Conservation (phyloP, 2,113 vertebrate species). For the Phodopus roborovskii region DNA sequence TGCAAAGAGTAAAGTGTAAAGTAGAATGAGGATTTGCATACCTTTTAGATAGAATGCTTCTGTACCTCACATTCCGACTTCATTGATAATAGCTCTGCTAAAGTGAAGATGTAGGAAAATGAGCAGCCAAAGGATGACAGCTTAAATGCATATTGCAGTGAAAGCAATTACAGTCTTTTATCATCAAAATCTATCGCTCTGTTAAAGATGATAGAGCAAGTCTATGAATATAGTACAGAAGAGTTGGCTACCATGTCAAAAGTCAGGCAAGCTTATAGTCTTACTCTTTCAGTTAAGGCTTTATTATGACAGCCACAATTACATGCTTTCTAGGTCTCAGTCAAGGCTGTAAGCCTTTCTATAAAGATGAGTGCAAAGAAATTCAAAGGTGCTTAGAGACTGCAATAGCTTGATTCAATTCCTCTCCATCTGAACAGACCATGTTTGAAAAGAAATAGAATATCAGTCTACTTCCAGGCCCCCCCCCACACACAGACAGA, state of each 20-base stretch:
- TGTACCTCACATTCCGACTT: not conserved
- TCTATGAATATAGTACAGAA: not conserved
- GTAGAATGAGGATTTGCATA: not conserved
- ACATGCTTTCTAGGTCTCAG: slow-evolving; percentile 60
- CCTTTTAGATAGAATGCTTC: slow-evolving; percentile 38
- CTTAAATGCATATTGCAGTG: slow-evolving; percentile 54
- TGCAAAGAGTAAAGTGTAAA: not conserved
- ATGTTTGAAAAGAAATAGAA: slow-evolving; percentile 49
- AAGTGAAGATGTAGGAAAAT: not conserved
- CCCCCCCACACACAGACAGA: not conserved
- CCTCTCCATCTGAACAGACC: not conserved
- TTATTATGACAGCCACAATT: slow-evolving; percentile 73
- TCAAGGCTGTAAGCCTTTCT: slow-evolving; percentile 57
- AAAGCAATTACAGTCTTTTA: not conserved
- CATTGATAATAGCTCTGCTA: not conserved
- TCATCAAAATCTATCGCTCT: slow-evolving; percentile 37
- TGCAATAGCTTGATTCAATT: not conserved
- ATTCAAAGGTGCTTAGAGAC: slow-evolving; percentile 33
- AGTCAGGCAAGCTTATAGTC: not conserved
- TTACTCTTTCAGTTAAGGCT: slow-evolving; percentile 12
- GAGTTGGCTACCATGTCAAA: slow-evolving; percentile 26
- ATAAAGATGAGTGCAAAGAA: slow-evolving; percentile 47
- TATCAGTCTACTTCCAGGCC: not conserved
- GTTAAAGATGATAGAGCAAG: slow-evolving; percentile 27
- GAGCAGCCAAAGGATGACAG: not conserved